These are phyloP conservation scores for Lamellibrachia columna DNA, from an alignment of 2,888 invertebrate species.

Conservation along the genomic window DNA sequence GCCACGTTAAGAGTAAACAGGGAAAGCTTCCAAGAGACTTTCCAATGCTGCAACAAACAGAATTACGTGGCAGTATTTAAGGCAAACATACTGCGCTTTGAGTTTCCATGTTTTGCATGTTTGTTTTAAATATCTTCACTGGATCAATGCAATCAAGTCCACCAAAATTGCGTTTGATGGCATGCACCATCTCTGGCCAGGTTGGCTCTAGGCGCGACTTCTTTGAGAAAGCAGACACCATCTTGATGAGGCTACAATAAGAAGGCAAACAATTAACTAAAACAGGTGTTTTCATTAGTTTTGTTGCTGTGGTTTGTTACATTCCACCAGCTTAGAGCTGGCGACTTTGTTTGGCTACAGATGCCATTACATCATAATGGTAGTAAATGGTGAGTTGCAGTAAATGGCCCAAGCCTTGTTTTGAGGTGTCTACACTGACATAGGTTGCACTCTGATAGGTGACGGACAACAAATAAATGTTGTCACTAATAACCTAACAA, in stretches of 20 bases:
- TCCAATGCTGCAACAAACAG: background rate
- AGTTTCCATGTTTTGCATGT: background rate
- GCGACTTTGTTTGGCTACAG: too few species aligned
- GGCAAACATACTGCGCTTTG: background rate
- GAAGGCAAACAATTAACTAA: background rate
- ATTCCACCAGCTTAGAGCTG: too few species aligned
- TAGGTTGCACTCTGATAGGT: too few species aligned
- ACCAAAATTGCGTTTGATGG: conserved; percentile 56
- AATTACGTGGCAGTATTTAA: background rate
- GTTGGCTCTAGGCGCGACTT: conserved; percentile 41
- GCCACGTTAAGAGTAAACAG: background rate
- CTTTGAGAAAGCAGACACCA: conserved; percentile 51
- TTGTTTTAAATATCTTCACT: conserved; percentile 43
- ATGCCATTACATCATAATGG: too few species aligned
- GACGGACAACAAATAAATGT: too few species aligned
- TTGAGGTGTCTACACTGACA: too few species aligned
- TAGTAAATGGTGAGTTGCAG: too few species aligned
- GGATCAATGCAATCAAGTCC: conserved; percentile 54
- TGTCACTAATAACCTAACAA: too few species aligned
- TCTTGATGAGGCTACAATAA: conserved; percentile 47
- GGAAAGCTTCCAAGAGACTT: background rate
- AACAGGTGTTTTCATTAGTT: background rate
- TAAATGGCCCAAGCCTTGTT: too few species aligned
- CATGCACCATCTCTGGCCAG: conserved; percentile 49
- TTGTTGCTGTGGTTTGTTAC: background rate